Percentiles rank a stretch among this genome's conserved stretches.
phyloP scores from a whole-genome alignment of 1,140 invertebrate species.

The Eueides isabella region DNA sequence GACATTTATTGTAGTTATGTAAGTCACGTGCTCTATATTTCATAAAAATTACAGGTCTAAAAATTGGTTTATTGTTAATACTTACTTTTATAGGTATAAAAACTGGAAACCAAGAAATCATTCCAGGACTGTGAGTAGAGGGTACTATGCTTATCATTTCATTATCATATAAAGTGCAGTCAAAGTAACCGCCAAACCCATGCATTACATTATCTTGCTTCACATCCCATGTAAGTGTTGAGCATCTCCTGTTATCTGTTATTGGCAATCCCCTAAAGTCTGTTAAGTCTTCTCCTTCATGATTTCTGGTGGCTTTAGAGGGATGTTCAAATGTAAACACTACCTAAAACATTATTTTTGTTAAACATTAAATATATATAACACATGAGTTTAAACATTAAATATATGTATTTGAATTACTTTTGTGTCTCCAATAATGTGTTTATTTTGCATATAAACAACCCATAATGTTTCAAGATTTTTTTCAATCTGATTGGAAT shows the following conservation, averaged over 20 bases:
- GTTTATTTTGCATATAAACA: constrained; percentile 95
- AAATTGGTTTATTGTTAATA: background rate
- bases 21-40: too few relatives aligned
- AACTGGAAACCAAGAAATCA: constrained; percentile 99
- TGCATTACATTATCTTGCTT: constrained; percentile 91
- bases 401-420: constrained; percentile 40
- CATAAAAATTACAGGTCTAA: too few relatives aligned
- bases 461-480: constrained; percentile 96
- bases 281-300: constrained; percentile 59
- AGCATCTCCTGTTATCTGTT: constrained; percentile 91
- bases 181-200: constrained; percentile 98
- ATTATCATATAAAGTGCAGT: constrained; percentile 92
- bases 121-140: constrained; percentile 91
- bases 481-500: constrained; percentile 58
- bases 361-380: background rate
- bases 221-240: constrained; percentile 87
- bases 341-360: constrained; percentile 60
- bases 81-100: constrained; percentile 93
- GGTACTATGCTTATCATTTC: constrained; percentile 95
- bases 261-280: constrained; percentile 85
- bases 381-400: background rate
- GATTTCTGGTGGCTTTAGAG: constrained; percentile 52
- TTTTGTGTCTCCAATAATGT: constrained; percentile 90
- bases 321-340: constrained; percentile 96
- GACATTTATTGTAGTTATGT: too few relatives aligned